Evolutionary conservation across 2,888 invertebrate species (phyloP), one percentile per base, ranked within the genome.

Genomic region (Dione juno): DNA sequence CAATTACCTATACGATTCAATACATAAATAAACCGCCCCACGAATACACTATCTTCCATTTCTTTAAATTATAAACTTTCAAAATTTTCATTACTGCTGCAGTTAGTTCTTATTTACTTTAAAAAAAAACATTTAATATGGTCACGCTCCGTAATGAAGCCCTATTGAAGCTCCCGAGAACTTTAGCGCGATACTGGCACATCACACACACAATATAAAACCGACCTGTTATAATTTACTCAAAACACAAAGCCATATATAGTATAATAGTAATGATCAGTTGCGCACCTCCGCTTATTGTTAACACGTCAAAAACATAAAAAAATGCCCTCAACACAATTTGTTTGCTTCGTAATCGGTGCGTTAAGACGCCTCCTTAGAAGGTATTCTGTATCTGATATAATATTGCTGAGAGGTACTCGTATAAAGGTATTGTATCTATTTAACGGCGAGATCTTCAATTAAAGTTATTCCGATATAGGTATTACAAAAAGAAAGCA

Each of bases 211-310:
- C 88, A 88, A 87, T 84, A 83, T 84, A 87, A 86, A 84, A 85
- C 83, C 85, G 84, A 84, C 84, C 89, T 90, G 91, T 92, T 92
- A 93, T 92, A 92, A 92, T 92, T 93, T 92, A 92, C 92, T 91
- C 92, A 92, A 93, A 92, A 93, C 88, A 93, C 92, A 93, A 92
- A 91, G 91, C 92, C 92, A 85, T 90, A 88, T 88, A 89, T 76
- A 88, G 89, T 83, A 90, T 91, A 92, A 91, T 92, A 87, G 87
- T 91, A 92, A 92, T 92, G 90, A 92, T 92, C 92, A 89, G 90
- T 91, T 92, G 88, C 86, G 84, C 80, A 84, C 85, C 87, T 86
- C 81, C 79, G 79, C 80, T 88, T 86, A 91, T 93, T 93, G 92
- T 93, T 90, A 89, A 87, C 91, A 89, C 85, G 89, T 92, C 90